Percentiles rank a stretch among this genome's conserved stretches.
phyloP scores from a whole-genome alignment of 1,140 invertebrate genomes.

The Ditylenchus dipsaci region DNA sequence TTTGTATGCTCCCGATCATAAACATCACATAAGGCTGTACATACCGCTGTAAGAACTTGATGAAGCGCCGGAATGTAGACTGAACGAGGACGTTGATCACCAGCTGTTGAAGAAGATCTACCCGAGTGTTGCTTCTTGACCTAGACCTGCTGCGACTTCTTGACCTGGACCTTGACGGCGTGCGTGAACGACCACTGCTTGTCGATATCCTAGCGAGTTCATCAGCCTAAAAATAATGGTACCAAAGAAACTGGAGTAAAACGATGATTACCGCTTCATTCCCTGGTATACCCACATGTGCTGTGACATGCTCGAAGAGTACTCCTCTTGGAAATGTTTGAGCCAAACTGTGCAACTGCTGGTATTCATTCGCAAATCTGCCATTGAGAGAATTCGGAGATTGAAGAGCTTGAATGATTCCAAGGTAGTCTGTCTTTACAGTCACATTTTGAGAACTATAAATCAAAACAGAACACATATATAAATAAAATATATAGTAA shows the following conservation, averaged over 20 bases:
- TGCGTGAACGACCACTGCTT: neutral
- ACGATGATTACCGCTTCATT: neutral
- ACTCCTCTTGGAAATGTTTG: constrained; percentile 5
- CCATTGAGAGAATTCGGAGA: neutral
- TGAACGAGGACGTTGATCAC: too few species aligned
- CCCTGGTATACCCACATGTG: neutral
- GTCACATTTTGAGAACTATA: constrained; percentile 6
- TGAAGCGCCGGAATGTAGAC: too few species aligned
- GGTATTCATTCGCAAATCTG: neutral
- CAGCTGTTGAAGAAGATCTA: too few species aligned
- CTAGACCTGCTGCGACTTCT: neutral
- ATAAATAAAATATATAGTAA: neutral
- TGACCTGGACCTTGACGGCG: too few species aligned
- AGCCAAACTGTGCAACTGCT: neutral
- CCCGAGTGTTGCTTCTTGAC: too few species aligned
- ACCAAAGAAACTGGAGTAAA: neutral
- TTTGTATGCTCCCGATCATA: too few species aligned
- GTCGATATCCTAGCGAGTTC: neutral
- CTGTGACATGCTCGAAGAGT: constrained; percentile 2
- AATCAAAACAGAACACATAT: neutral
- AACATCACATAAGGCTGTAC: too few species aligned
- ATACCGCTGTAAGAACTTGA: too few species aligned
- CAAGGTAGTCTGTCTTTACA: neutral
- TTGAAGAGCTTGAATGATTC: constrained; percentile 2
- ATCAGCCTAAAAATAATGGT: neutral